Conservation (phyloP, 2,888 invertebrate species). For the Apotomis betuletana region DNA sequence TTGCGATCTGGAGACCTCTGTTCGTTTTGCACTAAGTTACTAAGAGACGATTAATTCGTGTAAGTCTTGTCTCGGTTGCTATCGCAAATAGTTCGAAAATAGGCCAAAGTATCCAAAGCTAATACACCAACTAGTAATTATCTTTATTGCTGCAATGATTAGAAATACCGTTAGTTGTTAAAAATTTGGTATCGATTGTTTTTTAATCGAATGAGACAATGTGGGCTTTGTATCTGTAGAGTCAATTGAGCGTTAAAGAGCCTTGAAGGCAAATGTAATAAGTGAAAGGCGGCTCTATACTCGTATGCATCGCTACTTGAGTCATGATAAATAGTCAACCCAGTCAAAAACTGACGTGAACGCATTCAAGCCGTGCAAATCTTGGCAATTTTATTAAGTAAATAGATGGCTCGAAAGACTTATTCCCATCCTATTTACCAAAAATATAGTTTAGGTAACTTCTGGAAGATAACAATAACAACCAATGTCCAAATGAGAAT, state of each 20-base stretch:
- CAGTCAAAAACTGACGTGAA: neutral
- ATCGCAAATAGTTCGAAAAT: constrained; percentile 42
- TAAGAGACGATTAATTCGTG: neutral
- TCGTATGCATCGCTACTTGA: constrained; percentile 64
- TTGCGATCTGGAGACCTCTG: neutral
- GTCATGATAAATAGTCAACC: constrained; percentile 51
- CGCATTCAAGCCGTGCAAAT: neutral
- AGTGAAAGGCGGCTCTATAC: constrained; percentile 73
- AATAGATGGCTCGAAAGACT: neutral
- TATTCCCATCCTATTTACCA: constrained; percentile 1
- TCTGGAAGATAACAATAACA: constrained; percentile 18
- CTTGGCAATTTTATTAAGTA: neutral
- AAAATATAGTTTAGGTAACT: constrained; percentile 3
- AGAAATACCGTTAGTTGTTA: constrained; percentile 43
- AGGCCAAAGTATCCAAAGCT: constrained; percentile 26
- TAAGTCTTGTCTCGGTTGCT: neutral
- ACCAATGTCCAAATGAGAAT: constrained; percentile 16
- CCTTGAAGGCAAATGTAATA: constrained; percentile 76
- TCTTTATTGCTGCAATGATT: neutral
- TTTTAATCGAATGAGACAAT: constrained; percentile 55
- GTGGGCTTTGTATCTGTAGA: constrained; percentile 59
- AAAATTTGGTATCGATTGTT: constrained; percentile 38
- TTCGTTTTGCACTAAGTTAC: neutral
- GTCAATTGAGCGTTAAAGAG: constrained; percentile 68
- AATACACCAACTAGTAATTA: neutral